phyloP scores from a whole-genome alignment of 2,888 invertebrate genomes.

The Luperina nickerlii region DNA sequence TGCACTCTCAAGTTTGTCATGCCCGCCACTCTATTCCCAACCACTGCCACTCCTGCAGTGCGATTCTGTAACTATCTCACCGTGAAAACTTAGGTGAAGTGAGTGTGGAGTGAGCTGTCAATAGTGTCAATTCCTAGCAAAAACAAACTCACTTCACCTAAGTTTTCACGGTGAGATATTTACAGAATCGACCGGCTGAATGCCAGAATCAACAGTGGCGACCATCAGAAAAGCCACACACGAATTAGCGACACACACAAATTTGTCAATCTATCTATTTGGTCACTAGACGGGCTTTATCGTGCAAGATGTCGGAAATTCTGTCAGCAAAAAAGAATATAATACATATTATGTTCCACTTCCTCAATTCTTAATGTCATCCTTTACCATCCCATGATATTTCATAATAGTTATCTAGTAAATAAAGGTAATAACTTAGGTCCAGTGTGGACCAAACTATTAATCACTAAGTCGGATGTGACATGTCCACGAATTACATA shows the following conservation, averaged over 20 bases:
- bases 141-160: no score
- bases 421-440: neutral
- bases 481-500: conserved; percentile 15
- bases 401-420: neutral
- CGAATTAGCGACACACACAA: no score
- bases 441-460: neutral
- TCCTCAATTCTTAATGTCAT: neutral
- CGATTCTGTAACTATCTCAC: no score
- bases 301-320: neutral
- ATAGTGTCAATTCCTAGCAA: no score
- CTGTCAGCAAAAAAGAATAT: neutral
- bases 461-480: conserved; percentile 10
- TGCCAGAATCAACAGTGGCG: neutral
- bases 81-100: no score
- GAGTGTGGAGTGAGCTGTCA: no score
- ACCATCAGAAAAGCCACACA: neutral
- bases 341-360: neutral
- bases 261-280: neutral
- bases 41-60: neutral
- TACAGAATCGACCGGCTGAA: neutral
- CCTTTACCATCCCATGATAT: neutral
- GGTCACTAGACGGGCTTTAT: neutral
- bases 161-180: no score
- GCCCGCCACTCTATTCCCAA: no score
- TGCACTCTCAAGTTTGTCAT: neutral